Evolutionary conservation across 2,113 vertebrate genomes (phyloP).

Genomic region (Vireo altiloquus): DNA sequence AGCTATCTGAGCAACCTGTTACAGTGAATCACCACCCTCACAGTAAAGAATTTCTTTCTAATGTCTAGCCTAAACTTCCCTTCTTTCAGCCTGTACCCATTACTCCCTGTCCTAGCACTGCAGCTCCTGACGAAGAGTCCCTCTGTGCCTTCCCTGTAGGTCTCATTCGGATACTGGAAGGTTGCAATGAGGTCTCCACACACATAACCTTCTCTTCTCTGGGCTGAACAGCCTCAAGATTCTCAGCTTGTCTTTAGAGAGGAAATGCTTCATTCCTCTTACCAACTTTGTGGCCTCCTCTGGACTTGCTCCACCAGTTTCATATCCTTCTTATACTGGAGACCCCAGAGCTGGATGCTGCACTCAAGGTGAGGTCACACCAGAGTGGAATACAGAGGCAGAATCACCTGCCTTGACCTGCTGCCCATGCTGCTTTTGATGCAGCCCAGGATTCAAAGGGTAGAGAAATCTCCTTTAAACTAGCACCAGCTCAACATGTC

Average conservation of each 20-base stretch:
- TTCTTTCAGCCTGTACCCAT: neutral
- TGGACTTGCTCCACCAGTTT: neutral
- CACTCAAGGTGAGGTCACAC: neutral
- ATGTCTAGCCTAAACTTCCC: neutral
- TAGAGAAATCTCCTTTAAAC: neutral
- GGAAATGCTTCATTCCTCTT: neutral
- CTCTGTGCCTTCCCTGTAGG: neutral
- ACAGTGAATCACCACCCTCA: neutral
- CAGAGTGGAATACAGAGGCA: neutral
- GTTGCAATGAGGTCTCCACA: neutral
- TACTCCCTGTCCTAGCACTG: neutral
- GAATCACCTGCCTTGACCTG: neutral
- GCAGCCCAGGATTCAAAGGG: neutral
- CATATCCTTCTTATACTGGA: no score
- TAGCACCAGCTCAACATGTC: neutral
- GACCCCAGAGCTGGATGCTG: neutral
- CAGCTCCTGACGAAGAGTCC: neutral
- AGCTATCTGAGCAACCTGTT: neutral
- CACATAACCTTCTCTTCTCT: neutral
- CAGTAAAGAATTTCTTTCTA: neutral
- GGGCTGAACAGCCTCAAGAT: neutral
- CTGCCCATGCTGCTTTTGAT: neutral
- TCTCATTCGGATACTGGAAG: neutral
- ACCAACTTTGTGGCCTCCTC: neutral
- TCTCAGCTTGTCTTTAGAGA: neutral